Conservation (phyloP, 2,113 vertebrate genomes). For the Camarhynchus parvulus region DNA sequence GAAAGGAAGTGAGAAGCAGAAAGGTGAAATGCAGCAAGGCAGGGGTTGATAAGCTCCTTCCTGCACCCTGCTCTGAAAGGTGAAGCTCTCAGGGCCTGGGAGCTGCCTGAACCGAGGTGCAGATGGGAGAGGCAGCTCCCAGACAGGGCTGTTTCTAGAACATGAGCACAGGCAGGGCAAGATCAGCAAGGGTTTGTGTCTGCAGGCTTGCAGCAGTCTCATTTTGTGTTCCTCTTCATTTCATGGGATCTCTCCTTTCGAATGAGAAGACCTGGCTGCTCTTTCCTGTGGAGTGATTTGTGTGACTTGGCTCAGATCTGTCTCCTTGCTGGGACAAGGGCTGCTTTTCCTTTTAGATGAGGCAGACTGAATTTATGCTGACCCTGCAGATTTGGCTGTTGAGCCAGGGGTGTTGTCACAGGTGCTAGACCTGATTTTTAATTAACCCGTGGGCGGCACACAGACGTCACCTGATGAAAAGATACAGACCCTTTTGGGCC, state of each 20-base stretch:
- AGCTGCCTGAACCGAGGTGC: neutral
- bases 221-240: neutral
- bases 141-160: neutral
- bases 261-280: neutral
- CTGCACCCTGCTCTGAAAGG: neutral
- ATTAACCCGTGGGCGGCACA: neutral
- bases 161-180: neutral
- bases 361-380: neutral
- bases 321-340: neutral
- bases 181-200: neutral
- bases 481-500: neutral
- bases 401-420: neutral
- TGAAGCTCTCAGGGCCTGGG: neutral
- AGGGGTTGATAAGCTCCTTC: neutral
- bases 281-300: neutral
- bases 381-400: neutral
- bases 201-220: neutral
- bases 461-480: neutral
- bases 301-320: neutral
- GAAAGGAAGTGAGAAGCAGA: neutral
- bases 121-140: neutral
- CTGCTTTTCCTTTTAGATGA: neutral
- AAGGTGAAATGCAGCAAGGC: neutral
- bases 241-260: fast-evolving
- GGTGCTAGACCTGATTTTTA: constrained; percentile 21